A percentile compares a stretch with the other conserved stretches of the same genome.
Conservation (phyloP, 2,113 vertebrate genomes). For the Oncorhynchus gorbuscha region DNA sequence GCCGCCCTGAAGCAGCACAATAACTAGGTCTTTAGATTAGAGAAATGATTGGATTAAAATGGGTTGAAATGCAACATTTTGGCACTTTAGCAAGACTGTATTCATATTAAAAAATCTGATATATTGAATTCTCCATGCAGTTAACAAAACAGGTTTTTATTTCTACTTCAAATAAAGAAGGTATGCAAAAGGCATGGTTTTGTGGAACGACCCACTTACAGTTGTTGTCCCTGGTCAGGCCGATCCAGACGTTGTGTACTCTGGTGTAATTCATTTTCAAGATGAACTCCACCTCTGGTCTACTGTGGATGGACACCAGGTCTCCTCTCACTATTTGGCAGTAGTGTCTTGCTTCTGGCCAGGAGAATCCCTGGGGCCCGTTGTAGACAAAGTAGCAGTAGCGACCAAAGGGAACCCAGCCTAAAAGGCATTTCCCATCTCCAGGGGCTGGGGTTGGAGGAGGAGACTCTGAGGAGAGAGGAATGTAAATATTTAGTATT, state of each 20-base stretch:
- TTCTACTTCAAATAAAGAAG: too few species aligned
- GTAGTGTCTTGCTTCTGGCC: constrained; percentile 62
- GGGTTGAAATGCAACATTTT: too few species aligned
- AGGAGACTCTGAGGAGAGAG: constrained; percentile 54
- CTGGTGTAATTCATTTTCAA: constrained; percentile 62
- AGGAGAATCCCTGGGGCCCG: constrained; percentile 58
- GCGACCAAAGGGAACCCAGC: constrained; percentile 55
- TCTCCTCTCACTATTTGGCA: constrained; percentile 50
- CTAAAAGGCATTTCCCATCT: constrained; percentile 52
- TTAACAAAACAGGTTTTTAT: too few species aligned
- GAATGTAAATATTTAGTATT: too few species aligned
- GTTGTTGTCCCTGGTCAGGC: constrained; percentile 68
- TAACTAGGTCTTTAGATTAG: too few species aligned
- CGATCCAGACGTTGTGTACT: constrained; percentile 73
- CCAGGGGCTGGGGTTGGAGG: constrained; percentile 68
- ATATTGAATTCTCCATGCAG: too few species aligned
- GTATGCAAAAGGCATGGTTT: too few species aligned
- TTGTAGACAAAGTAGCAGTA: constrained; percentile 68
- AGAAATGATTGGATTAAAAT: too few species aligned
- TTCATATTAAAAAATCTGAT: too few species aligned
- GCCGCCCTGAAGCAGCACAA: too few species aligned
- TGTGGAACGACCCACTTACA: constrained; percentile 51
- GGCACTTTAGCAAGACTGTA: too few species aligned
- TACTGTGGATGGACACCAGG: constrained; percentile 71
- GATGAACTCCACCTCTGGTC: constrained; percentile 73